Evolutionary conservation across 2,888 invertebrate genomes (phyloP).

Genomic region (Prionchulus punctatus): DNA sequence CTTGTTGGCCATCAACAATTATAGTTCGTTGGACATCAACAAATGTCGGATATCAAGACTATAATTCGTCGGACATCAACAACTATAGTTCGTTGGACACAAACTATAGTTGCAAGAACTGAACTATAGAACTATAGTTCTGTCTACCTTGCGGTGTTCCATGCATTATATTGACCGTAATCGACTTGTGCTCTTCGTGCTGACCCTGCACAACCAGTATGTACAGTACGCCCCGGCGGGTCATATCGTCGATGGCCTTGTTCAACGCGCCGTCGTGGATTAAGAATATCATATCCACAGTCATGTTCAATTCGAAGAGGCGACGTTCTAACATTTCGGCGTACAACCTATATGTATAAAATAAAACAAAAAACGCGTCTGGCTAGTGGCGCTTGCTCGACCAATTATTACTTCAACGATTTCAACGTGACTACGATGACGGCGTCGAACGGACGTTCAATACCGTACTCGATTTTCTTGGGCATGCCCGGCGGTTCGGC

Average conservation of each 20-base stretch:
- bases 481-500: neutral
- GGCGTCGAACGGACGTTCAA: slow-evolving; percentile 13
- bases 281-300: slow-evolving; percentile 69
- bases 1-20: too few relatives aligned
- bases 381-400: neutral
- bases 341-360: slow-evolving; percentile 49
- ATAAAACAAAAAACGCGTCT: slow-evolving; percentile 5
- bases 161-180: slow-evolving; percentile 75
- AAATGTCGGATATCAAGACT: too few relatives aligned
- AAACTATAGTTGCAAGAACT: too few relatives aligned
- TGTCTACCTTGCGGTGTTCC: slow-evolving; percentile 58
- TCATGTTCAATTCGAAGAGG: slow-evolving; percentile 51
- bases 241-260: slow-evolving; percentile 65
- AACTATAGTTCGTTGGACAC: too few relatives aligned
- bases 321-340: slow-evolving; percentile 70
- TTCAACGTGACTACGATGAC: slow-evolving; percentile 10
- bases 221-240: slow-evolving; percentile 69
- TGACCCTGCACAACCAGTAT: slow-evolving; percentile 68
- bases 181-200: slow-evolving; percentile 65
- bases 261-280: slow-evolving; percentile 70
- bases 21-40: too few relatives aligned
- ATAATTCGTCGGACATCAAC: neutral
- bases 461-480: slow-evolving; percentile 7
- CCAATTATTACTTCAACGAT: neutral
- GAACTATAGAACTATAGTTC: too few relatives aligned